These are phyloP conservation scores for Pitangus sulphuratus DNA, from an alignment of 2,797 vertebrate species.

Conservation along the genomic window DNA sequence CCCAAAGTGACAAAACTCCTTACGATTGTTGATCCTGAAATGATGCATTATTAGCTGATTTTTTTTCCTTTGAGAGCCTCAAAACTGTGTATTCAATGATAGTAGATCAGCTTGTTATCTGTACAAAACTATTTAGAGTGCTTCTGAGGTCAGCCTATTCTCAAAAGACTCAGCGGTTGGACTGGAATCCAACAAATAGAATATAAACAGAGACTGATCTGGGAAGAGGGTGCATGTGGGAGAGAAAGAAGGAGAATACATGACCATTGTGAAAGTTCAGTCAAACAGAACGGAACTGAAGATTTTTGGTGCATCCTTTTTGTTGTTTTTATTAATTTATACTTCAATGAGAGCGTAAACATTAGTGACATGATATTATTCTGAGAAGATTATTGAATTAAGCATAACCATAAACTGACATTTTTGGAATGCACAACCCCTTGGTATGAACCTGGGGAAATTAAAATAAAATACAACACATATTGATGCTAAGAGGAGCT, in stretches of 20 bases:
- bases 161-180: neutral
- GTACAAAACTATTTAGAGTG: neutral
- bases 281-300: neutral
- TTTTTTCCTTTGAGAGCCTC: neutral
- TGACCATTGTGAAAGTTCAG: neutral
- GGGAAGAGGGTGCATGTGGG: accelerated
- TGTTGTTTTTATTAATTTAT: conserved; percentile 2
- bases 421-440: neutral
- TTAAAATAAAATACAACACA: neutral
- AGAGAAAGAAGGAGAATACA: neutral
- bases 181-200: neutral
- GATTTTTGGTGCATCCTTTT: neutral
- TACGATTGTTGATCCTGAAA: neutral
- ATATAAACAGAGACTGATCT: neutral
- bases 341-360: neutral
- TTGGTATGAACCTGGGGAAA: neutral
- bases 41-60: neutral
- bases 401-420: neutral
- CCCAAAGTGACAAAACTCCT: neutral
- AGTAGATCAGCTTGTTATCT: neutral
- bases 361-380: neutral
- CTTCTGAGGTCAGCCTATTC: neutral
- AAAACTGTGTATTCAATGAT: neutral
- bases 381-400: neutral
- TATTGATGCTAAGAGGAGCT: neutral